Conservation (phyloP, 2,888 invertebrate genomes). For the Metellina segmentata region DNA sequence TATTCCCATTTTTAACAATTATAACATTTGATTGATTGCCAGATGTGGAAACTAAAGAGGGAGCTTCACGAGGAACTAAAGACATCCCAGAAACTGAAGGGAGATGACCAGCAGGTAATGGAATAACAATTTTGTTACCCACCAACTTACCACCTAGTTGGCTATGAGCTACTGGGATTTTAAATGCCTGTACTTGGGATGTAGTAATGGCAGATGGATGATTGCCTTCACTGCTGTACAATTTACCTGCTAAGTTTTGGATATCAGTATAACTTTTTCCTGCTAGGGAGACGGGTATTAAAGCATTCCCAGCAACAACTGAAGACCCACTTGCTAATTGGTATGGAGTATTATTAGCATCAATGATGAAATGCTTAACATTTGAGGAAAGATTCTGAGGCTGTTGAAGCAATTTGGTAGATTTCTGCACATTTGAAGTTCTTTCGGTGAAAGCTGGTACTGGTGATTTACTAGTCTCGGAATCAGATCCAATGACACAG, state of each 20-base stretch:
- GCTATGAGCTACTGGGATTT: constrained; percentile 64
- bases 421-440: not conserved
- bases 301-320: constrained; percentile 20
- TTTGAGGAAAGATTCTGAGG: constrained; percentile 62
- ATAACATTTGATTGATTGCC: constrained; percentile 54
- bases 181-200: constrained; percentile 66
- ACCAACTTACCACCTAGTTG: constrained; percentile 48
- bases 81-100: constrained; percentile 34
- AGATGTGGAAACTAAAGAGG: constrained; percentile 16
- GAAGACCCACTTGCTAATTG: constrained; percentile 39
- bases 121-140: constrained; percentile 71
- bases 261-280: constrained; percentile 40
- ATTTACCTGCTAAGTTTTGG: constrained; percentile 43
- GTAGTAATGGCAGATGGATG: constrained; percentile 40
- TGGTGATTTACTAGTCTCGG: constrained; percentile 62
- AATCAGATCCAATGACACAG: constrained; percentile 55
- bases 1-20: constrained; percentile 68
- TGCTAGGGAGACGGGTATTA: constrained; percentile 57
- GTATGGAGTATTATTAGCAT: constrained; percentile 43
- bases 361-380: constrained; percentile 63
- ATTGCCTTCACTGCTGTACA: constrained; percentile 25
- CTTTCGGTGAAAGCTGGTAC: constrained; percentile 17
- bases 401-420: constrained; percentile 16
- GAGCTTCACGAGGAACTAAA: constrained; percentile 24
- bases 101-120: constrained; percentile 52